phyloP scores from a whole-genome alignment of 2,888 invertebrate species.

The Harpalus rufipes region DNA sequence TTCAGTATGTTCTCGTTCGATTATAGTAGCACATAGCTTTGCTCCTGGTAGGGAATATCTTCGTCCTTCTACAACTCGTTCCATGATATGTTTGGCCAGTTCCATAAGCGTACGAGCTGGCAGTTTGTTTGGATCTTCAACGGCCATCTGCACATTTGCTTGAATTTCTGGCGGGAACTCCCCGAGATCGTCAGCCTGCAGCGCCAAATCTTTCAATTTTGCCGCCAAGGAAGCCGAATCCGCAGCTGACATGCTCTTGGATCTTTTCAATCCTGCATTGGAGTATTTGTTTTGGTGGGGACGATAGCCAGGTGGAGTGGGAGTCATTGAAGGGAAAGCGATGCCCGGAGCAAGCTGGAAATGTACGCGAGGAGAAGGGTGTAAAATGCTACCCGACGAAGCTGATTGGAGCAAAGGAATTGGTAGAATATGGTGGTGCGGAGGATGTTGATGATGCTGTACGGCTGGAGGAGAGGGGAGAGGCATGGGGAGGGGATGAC shows the following conservation, averaged over 20 bases:
- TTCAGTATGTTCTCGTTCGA: slow-evolving; percentile 92
- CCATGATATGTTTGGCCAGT: slow-evolving; percentile 88
- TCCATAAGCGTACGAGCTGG: slow-evolving; percentile 89
- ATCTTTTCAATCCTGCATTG: slow-evolving; percentile 73
- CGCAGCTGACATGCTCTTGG: slow-evolving; percentile 89
- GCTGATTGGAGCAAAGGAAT: slow-evolving; percentile 79
- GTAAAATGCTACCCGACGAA: slow-evolving; percentile 83
- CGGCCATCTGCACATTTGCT: slow-evolving; percentile 85
- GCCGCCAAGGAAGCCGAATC: slow-evolving; percentile 85
- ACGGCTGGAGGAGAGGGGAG: slow-evolving; percentile 46
- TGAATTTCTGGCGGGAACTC: slow-evolving; percentile 87
- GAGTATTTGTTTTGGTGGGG: slow-evolving; percentile 67
- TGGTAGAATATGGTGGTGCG: slow-evolving; percentile 73
- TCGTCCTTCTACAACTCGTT: slow-evolving; percentile 88
- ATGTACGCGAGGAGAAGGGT: slow-evolving; percentile 81
- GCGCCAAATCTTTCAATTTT: slow-evolving; percentile 82
- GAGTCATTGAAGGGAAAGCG: slow-evolving; percentile 15
- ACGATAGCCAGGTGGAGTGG: slow-evolving; percentile 18
- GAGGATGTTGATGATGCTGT: slow-evolving; percentile 64
- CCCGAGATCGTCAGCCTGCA: slow-evolving; percentile 87
- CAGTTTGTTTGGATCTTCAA: slow-evolving; percentile 90
- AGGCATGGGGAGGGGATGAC: slow-evolving; percentile 80
- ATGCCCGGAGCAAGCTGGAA: slow-evolving; percentile 77
- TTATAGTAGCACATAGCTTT: slow-evolving; percentile 90
- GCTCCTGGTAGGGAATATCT: slow-evolving; percentile 91